Percentiles rank a stretch among this genome's conserved stretches.
phyloP scores from a whole-genome alignment of 2,797 vertebrate species.

The Loriculus beryllinus region DNA sequence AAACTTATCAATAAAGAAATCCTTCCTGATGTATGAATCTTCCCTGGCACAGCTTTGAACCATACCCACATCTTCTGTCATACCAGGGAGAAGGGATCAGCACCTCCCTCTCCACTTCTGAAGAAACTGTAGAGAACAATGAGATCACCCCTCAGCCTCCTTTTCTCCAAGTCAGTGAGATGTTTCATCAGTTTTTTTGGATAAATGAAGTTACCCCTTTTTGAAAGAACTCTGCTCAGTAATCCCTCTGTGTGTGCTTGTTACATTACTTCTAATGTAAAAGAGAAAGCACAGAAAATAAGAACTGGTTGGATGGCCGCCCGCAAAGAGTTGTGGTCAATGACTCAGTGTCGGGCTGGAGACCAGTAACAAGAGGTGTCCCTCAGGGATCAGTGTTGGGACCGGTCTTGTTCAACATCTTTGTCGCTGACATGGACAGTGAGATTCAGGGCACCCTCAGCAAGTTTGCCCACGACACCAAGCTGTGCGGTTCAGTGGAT shows the following conservation, averaged over 20 bases:
- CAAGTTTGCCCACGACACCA: no score
- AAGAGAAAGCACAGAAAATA: background rate
- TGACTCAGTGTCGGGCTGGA: no score
- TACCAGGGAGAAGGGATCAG: background rate
- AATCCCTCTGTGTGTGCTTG: background rate
- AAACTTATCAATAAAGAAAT: background rate
- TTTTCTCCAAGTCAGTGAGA: background rate
- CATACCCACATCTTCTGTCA: background rate
- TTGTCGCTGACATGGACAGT: no score
- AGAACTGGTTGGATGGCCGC: no score
- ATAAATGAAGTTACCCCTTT: background rate
- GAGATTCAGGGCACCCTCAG: no score
- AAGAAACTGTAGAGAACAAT: background rate
- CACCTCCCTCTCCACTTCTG: background rate
- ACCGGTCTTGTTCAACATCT: no score
- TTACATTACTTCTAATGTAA: background rate
- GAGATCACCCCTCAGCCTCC: background rate
- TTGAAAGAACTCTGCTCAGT: background rate
- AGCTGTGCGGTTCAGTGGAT: no score
- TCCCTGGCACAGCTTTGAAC: background rate
- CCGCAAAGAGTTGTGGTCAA: no score
- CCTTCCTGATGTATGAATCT: background rate
- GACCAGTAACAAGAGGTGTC: no score
- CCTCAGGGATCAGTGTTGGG: no score
- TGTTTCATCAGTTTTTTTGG: background rate